These are phyloP conservation scores for Martes martes DNA, from an alignment of 2,113 vertebrate genomes.

Conservation along the genomic window DNA sequence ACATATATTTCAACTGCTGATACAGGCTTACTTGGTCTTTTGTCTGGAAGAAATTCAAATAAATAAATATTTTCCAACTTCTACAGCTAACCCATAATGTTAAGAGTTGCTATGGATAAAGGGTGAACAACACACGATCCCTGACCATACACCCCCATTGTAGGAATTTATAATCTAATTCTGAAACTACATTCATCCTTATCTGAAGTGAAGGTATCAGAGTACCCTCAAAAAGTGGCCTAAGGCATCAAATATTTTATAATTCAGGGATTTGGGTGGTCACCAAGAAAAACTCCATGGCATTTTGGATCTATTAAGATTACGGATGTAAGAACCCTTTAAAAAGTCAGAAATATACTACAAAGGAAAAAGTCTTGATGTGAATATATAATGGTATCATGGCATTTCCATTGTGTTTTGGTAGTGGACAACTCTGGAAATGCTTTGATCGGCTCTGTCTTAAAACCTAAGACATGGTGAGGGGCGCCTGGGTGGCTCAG, in stretches of 20 bases:
- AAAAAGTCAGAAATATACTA: not conserved
- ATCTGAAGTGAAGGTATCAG: not conserved
- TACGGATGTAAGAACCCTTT: not conserved
- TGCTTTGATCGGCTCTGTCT: not conserved
- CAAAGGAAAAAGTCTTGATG: not conserved
- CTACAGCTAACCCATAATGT: not conserved
- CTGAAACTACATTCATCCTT: constrained; percentile 6
- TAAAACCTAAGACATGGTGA: not conserved
- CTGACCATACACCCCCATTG: not conserved
- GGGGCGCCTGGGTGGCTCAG: not conserved
- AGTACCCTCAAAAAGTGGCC: constrained; percentile 4
- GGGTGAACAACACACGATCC: not conserved
- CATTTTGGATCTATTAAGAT: not conserved
- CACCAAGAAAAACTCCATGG: not conserved
- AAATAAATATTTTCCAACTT: constrained; percentile 29
- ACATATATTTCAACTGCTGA: not conserved
- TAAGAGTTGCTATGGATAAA: not conserved
- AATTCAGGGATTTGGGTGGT: not conserved
- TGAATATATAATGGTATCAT: not conserved
- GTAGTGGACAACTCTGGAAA: not conserved
- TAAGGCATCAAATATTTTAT: not conserved
- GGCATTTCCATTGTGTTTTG: constrained; percentile 12
- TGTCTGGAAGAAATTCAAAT: constrained; percentile 28
- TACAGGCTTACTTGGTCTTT: not conserved
- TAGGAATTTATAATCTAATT: constrained; percentile 22